Evolutionary conservation across 2,113 vertebrate species (phyloP).

Genomic region (Notarius lentiginosus): DNA sequence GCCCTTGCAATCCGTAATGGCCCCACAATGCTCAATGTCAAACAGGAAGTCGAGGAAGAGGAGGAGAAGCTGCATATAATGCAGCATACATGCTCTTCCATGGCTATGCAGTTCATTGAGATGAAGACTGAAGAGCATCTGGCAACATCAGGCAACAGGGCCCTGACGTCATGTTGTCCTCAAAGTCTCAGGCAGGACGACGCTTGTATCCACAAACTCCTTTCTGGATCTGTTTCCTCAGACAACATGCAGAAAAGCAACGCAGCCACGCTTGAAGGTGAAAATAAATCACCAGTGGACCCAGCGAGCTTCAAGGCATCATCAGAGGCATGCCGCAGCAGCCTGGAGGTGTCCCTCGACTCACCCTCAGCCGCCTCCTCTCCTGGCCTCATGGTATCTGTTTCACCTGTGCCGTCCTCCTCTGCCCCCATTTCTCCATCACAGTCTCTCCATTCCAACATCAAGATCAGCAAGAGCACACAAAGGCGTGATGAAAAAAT

Average conservation of each 20-base stretch:
- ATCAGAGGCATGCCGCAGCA: conserved; percentile 83
- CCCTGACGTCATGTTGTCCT: conserved; percentile 55
- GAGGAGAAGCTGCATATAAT: conserved; percentile 62
- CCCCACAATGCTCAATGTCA: conserved; percentile 70
- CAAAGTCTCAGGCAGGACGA: conserved; percentile 69
- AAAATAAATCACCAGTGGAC: conserved; percentile 73
- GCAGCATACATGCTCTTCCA: conserved; percentile 65
- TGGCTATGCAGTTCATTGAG: conserved; percentile 57
- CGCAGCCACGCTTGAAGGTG: conserved; percentile 65
- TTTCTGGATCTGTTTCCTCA: conserved; percentile 49
- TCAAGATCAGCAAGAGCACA: conserved; percentile 84
- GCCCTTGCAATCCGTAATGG: conserved; percentile 43
- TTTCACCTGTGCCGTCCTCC: conserved; percentile 86
- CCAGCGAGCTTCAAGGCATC: conserved; percentile 86
- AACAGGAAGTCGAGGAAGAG: conserved; percentile 77
- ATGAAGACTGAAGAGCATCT: conserved; percentile 73
- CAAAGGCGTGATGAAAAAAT: conserved; percentile 97
- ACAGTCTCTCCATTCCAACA: conserved; percentile 71
- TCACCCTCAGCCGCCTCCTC: conserved; percentile 90
- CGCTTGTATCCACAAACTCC: conserved; percentile 51
- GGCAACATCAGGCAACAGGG: conserved; percentile 22
- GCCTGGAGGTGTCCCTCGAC: conserved; percentile 87
- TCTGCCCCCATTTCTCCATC: conserved; percentile 89
- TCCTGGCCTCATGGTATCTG: conserved; percentile 84
- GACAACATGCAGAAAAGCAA: conserved; percentile 66